These are phyloP conservation scores for Parambassis ranga DNA, from an alignment of 2,797 vertebrate species.

Conservation along the genomic window DNA sequence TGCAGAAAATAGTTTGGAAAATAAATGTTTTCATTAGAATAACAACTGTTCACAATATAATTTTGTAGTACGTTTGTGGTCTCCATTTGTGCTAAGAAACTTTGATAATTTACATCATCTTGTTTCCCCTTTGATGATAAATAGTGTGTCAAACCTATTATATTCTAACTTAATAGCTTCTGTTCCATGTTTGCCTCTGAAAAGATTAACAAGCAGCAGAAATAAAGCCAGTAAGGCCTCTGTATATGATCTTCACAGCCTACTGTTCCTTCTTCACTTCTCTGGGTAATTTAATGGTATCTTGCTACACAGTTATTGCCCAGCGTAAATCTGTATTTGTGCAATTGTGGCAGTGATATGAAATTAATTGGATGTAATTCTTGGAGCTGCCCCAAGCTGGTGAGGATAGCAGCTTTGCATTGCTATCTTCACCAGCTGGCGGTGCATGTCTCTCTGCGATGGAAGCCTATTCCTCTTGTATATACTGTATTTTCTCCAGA, in stretches of 20 bases:
- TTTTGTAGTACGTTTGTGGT: neutral
- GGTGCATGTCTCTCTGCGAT: too few relatives aligned
- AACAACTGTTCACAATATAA: neutral
- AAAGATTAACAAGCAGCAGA: neutral
- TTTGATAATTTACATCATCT: too few relatives aligned
- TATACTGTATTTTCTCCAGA: too few relatives aligned
- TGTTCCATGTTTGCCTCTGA: slow-evolving; percentile 19
- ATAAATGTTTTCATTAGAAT: slow-evolving; percentile 5
- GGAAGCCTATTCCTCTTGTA: too few relatives aligned
- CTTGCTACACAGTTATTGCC: neutral
- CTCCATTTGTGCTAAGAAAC: neutral
- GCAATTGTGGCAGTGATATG: neutral
- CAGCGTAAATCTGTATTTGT: neutral
- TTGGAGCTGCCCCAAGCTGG: too few relatives aligned
- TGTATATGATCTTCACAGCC: too few relatives aligned
- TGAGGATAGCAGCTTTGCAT: too few relatives aligned
- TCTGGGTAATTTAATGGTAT: neutral
- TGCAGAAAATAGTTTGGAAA: slow-evolving; percentile 27
- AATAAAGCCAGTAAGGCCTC: neutral
- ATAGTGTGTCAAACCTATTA: neutral
- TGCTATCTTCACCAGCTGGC: too few relatives aligned
- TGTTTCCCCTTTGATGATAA: neutral
- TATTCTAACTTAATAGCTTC: neutral
- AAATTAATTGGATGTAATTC: neutral
- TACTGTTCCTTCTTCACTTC: too few relatives aligned